Conservation (phyloP, 1,140 invertebrate genomes). For the Hylaeus anthracinus region DNA sequence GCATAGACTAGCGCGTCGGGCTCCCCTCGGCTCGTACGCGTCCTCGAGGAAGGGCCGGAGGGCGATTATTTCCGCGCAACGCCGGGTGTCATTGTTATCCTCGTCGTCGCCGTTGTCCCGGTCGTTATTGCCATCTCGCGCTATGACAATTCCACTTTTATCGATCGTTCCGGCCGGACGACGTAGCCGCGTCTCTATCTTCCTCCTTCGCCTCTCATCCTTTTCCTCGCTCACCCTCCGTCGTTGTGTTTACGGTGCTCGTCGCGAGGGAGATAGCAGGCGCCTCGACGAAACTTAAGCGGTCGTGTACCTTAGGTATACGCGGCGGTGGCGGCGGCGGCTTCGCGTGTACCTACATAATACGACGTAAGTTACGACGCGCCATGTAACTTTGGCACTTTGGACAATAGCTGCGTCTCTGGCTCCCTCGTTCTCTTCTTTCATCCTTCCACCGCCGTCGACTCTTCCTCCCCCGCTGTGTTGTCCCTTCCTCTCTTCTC, state of each 20-base stretch:
- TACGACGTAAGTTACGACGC: constrained; percentile 69
- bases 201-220: constrained; percentile 42
- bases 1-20: not conserved
- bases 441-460: not conserved
- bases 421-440: constrained; percentile 42
- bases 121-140: constrained; percentile 64
- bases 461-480: not conserved
- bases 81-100: constrained; percentile 36
- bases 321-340: constrained; percentile 20
- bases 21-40: constrained; percentile 2
- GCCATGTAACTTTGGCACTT: constrained; percentile 71
- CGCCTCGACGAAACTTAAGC: constrained; percentile 68
- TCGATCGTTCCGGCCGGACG: constrained; percentile 63
- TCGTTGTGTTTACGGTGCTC: constrained; percentile 62
- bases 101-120: constrained; percentile 19
- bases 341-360: constrained; percentile 67
- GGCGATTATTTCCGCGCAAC: constrained; percentile 44
- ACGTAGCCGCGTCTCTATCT: constrained; percentile 44
- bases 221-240: constrained; percentile 41
- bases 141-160: constrained; percentile 70
- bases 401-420: constrained; percentile 69
- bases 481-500: not conserved
- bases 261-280: constrained; percentile 64
- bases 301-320: constrained; percentile 68
- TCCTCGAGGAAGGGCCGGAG: constrained; percentile 26